These are phyloP conservation scores for Brachyalestes nurse DNA, from an alignment of 2,797 vertebrate species.

Conservation along the genomic window DNA sequence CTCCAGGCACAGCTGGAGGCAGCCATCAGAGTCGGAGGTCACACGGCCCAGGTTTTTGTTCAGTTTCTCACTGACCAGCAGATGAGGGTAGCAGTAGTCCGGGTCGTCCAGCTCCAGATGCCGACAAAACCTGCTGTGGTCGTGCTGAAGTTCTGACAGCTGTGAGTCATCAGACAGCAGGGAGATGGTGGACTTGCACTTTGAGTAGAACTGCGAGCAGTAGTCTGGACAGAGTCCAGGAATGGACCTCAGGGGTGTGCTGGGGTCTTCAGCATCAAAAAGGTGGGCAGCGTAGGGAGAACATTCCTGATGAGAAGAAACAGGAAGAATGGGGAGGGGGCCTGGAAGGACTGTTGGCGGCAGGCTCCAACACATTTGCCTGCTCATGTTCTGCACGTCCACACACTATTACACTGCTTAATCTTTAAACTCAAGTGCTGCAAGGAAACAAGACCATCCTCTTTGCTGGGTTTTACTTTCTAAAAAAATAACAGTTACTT, in stretches of 20 bases:
- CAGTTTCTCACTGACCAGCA: conserved; percentile 83
- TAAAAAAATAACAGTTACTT: no score
- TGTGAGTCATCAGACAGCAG: conserved; percentile 77
- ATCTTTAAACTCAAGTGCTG: no score
- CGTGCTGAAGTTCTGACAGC: conserved; percentile 72
- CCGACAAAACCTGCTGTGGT: conserved; percentile 79
- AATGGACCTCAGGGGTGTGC: conserved; percentile 84
- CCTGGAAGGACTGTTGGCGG: neutral
- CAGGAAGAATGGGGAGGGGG: conserved; percentile 17
- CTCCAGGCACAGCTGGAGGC: conserved; percentile 90
- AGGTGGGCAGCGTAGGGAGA: conserved; percentile 95
- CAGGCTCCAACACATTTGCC: conserved; percentile 4
- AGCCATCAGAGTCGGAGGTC: conserved; percentile 80
- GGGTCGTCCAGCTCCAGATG: conserved; percentile 83
- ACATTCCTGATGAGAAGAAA: conserved; percentile 82
- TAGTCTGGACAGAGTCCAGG: conserved; percentile 93
- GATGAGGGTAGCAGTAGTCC: conserved; percentile 92
- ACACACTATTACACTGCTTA: neutral
- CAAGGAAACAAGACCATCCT: no score
- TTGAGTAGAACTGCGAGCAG: conserved; percentile 83
- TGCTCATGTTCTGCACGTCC: conserved; percentile 24
- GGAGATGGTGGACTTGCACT: conserved; percentile 80
- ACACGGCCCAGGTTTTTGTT: conserved; percentile 85
- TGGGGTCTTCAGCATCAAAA: conserved; percentile 90
- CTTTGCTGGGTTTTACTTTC: no score